Percentiles rank a stretch among this genome's conserved stretches.
Conservation (phyloP, 2,113 vertebrate genomes). For the Penelope pileata region DNA sequence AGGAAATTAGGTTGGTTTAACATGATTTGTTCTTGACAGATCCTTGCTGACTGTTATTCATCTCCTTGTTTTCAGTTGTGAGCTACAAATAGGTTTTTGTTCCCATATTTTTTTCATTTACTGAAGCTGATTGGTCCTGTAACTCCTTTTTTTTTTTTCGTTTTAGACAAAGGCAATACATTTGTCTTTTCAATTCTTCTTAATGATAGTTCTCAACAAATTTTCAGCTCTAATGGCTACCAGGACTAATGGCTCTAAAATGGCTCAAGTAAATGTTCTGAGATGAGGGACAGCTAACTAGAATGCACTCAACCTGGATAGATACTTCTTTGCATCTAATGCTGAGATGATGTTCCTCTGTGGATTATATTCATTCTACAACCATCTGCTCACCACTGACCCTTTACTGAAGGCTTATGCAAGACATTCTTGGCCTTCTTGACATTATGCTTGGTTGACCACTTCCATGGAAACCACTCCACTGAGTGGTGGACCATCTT, state of each 20-base stretch:
- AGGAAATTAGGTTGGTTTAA: constrained; percentile 19
- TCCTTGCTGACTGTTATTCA: neutral
- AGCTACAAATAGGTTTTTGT: neutral
- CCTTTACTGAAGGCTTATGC: neutral
- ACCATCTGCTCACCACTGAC: neutral
- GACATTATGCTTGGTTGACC: neutral
- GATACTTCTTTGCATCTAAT: neutral
- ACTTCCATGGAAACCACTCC: neutral
- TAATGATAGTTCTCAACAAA: neutral
- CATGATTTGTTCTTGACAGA: neutral
- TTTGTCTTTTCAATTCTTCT: constrained; percentile 3
- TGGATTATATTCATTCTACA: neutral
- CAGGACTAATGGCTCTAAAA: neutral
- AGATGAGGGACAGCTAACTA: neutral
- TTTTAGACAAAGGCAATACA: neutral
- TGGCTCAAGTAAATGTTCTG: neutral
- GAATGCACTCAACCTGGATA: neutral
- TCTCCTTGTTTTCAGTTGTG: constrained; percentile 4
- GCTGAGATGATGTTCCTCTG: neutral
- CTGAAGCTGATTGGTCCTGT: neutral
- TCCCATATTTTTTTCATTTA: constrained; percentile 17
- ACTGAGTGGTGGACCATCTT: neutral
- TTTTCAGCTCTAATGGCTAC: neutral
- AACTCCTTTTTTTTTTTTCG: neutral
- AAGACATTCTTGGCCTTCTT: neutral